These are phyloP conservation scores for Odocoileus hemionus DNA, from an alignment of 2,113 vertebrate genomes.

Conservation along the genomic window DNA sequence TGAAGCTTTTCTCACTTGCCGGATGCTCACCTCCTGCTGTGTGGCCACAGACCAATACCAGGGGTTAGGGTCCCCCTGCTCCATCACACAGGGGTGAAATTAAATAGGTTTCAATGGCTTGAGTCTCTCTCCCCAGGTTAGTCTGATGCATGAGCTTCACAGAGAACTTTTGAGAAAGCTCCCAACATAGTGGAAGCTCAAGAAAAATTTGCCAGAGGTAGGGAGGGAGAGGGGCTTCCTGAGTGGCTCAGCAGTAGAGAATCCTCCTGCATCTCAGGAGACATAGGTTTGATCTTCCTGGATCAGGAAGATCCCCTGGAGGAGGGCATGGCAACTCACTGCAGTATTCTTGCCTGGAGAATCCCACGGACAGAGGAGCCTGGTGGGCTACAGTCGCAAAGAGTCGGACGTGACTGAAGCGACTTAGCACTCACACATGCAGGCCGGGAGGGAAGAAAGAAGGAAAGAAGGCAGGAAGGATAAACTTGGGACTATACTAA, in stretches of 20 bases:
- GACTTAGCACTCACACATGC: neutral
- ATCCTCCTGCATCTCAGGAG: neutral
- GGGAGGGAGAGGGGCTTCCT: neutral
- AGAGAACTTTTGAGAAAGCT: neutral
- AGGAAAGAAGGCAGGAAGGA: neutral
- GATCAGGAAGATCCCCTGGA: neutral
- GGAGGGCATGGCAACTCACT: neutral
- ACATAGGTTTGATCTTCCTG: neutral
- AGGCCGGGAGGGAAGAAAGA: neutral
- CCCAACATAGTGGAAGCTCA: neutral
- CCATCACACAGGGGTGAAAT: neutral
- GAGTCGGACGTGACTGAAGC: accelerated
- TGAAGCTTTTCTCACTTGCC: neutral
- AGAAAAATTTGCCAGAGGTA: neutral
- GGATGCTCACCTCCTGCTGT: neutral
- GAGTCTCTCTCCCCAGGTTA: neutral
- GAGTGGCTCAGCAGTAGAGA: neutral
- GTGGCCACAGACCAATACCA: neutral
- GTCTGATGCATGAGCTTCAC: neutral
- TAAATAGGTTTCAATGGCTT: neutral
- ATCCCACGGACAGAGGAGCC: neutral
- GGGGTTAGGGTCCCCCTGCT: neutral
- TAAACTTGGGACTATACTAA: neutral
- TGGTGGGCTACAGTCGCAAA: neutral
- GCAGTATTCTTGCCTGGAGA: neutral